phyloP scores from a whole-genome alignment of 1,140 invertebrate genomes.

The Drosophila leontia region DNA sequence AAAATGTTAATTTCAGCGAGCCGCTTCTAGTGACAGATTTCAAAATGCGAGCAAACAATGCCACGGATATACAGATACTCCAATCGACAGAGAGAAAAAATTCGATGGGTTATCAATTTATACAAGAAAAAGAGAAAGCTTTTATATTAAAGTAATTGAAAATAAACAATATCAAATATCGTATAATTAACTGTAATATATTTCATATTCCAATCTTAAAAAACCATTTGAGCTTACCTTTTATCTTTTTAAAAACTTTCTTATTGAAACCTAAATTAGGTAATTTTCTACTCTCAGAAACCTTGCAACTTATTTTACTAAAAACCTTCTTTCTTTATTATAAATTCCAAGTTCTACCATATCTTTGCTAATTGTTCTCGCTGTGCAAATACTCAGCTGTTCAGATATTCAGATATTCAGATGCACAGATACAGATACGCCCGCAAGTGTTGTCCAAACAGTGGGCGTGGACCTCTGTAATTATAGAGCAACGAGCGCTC shows the following conservation, averaged over 20 bases:
- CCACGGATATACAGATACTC: slow-evolving; percentile 23
- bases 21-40: slow-evolving; percentile 66
- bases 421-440: slow-evolving; percentile 38
- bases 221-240: background rate
- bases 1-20: slow-evolving; percentile 67
- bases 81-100: slow-evolving; percentile 1
- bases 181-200: no score
- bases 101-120: background rate
- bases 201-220: no score
- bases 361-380: background rate
- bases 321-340: background rate
- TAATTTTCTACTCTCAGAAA: background rate
- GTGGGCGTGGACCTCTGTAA: slow-evolving; percentile 58
- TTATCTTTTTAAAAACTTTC: background rate
- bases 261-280: no score
- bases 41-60: slow-evolving; percentile 53
- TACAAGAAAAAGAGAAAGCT: background rate
- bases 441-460: slow-evolving; percentile 66
- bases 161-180: no score
- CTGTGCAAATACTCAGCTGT: slow-evolving; percentile 15
- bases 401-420: slow-evolving; percentile 15
- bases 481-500: slow-evolving; percentile 62
- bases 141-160: background rate
- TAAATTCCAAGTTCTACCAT: background rate
- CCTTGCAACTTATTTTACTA: background rate